Evolutionary conservation across 2,888 invertebrate species (phyloP), one percentile per base, ranked within the genome.

Genomic region (Leptinotarsa juncta): DNA sequence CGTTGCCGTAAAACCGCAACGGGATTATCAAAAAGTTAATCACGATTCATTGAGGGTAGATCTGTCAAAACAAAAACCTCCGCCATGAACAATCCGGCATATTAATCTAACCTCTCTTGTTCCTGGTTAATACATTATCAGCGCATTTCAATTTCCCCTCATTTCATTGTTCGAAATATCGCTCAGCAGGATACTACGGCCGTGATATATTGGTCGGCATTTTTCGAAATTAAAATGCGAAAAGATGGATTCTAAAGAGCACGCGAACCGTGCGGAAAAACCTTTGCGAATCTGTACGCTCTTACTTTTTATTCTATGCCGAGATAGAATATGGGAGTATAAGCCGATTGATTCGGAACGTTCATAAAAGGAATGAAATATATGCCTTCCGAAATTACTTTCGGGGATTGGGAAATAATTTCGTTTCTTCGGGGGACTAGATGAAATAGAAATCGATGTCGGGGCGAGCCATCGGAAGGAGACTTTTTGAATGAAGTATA

Each of bases 151-250:
- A 76, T 79, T 75, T 76, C 68, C 74, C 77, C 71, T 55, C 69
- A 53, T 65, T 67, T 65, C 75, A 71, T 66, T 67, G 68, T 74
- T 76, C 73, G 67, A 67, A 70, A 68, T 26, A 55, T 68, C 74
- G 72, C 77, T 42, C 42, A 10, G 71, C n/a, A 32, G 42, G 26
- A 32, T 18, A 20, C 32, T 62, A 60, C 15, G 18, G 60, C 60
- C n/a, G 42, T 62, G 32, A 62, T 62, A 62, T 62, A 62, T 79
- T 62, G 78, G 79, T 42, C 73, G 60, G 75, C 79, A 79, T 82
- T 82, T 83, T 82, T 82, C 79, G 78, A 82, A 83, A 84, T 84
- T 85, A 83, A 85, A 85, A 83, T 82, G 80, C 75, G 76, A 80
- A 57, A 81, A 82, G 81, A 84, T 81, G 82, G 80, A 81, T 82